phyloP scores from a whole-genome alignment of 2,888 invertebrate species.

The Stenolophus ochropezus region DNA sequence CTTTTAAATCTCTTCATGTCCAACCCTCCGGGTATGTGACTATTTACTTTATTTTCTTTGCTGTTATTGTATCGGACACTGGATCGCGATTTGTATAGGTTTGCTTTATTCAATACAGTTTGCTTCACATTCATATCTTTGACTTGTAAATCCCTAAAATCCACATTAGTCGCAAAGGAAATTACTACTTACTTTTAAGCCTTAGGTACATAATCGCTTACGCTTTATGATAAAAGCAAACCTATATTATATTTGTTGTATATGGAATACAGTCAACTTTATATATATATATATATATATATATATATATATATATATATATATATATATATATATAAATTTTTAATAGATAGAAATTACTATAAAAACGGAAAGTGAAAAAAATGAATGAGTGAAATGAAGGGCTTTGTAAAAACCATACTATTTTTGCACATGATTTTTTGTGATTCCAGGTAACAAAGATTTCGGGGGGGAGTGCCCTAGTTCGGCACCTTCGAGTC shows the following conservation, averaged over 20 bases:
- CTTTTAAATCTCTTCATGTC: constrained; percentile 96
- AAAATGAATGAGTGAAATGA: neutral
- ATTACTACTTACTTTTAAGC: no score
- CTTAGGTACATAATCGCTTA: no score
- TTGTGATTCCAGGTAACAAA: constrained; percentile 74
- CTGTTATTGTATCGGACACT: constrained; percentile 12
- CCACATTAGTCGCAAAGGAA: no score
- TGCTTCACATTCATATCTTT: no score
- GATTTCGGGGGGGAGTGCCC: constrained; percentile 82
- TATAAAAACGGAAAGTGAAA: neutral
- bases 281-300: no score
- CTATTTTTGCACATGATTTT: constrained; percentile 45
- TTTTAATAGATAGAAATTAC: no score
- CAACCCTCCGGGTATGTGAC: constrained; percentile 90
- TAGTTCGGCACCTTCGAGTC: constrained; percentile 84
- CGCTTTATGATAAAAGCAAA: neutral
- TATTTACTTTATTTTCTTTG: constrained; percentile 12
- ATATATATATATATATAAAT: no score
- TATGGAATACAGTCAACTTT: no score
- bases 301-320: no score
- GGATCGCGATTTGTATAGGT: neutral
- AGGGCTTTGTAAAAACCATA: neutral
- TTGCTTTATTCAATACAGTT: neutral
- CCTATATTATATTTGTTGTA: no score
- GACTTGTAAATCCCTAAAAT: neutral